phyloP scores from a whole-genome alignment of 2,888 invertebrate genomes.

The Biston stratarius region DNA sequence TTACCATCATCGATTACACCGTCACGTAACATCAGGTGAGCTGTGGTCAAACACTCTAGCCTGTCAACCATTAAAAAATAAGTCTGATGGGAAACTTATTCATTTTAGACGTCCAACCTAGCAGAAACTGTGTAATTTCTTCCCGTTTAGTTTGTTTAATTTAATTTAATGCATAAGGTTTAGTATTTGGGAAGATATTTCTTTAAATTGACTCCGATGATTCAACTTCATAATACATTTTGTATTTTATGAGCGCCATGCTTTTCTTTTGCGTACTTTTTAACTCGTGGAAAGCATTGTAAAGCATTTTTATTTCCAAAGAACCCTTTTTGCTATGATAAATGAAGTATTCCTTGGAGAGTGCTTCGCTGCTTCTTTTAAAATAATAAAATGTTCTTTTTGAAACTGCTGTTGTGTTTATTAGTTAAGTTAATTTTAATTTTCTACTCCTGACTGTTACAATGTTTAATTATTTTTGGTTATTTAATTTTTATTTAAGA shows the following conservation, averaged over 20 bases:
- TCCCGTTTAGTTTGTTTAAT: too few species aligned
- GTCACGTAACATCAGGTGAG: too few species aligned
- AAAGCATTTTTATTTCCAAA: constrained; percentile 33
- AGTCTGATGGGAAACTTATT: too few species aligned
- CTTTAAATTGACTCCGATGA: not conserved
- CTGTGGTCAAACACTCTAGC: too few species aligned
- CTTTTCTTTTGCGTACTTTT: constrained; percentile 34
- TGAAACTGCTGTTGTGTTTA: constrained; percentile 13
- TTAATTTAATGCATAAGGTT: too few species aligned
- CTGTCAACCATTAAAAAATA: too few species aligned
- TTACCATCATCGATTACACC: too few species aligned
- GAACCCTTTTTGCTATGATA: constrained; percentile 29
- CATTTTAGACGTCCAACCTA: too few species aligned
- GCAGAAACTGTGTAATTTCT: too few species aligned
- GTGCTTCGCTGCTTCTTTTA: constrained; percentile 16
- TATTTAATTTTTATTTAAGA: too few species aligned
- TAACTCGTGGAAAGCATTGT: constrained; percentile 26
- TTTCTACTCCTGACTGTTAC: not conserved
- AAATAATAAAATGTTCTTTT: constrained; percentile 21
- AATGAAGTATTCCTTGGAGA: constrained; percentile 28
- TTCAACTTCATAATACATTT: constrained; percentile 17
- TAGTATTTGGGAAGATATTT: not conserved
- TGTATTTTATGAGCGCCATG: constrained; percentile 22
- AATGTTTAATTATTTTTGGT: not conserved
- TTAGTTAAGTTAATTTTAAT: not conserved